These are phyloP conservation scores for Camptogramma bilineatum DNA, from an alignment of 2,888 invertebrate species.

Conservation along the genomic window DNA sequence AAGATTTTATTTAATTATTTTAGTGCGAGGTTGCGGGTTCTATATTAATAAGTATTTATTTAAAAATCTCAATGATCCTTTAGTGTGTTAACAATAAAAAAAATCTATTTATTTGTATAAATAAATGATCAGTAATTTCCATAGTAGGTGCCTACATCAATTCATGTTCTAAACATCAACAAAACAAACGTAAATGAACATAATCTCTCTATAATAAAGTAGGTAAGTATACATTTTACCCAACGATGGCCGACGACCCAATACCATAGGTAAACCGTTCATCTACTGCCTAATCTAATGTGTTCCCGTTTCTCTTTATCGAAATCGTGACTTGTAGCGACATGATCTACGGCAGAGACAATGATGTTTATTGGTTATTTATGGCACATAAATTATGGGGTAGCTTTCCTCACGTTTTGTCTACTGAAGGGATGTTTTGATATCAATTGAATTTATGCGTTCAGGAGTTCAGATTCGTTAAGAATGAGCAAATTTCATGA, in stretches of 20 bases:
- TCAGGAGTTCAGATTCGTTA: constrained; percentile 2
- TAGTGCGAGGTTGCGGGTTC: too few relatives aligned
- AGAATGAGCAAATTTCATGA: constrained; percentile 3
- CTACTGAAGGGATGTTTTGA: constrained; percentile 23
- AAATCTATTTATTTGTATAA: too few relatives aligned
- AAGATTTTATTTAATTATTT: too few relatives aligned
- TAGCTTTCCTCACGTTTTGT: constrained; percentile 18
- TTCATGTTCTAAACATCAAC: too few relatives aligned
- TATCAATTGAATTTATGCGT: constrained; percentile 27
- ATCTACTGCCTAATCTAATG: constrained; percentile 60
- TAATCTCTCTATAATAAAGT: too few relatives aligned
- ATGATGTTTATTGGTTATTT: constrained; percentile 50
- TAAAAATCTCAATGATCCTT: too few relatives aligned
- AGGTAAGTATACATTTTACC: too few relatives aligned
- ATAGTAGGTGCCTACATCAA: too few relatives aligned
- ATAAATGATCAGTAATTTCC: too few relatives aligned
- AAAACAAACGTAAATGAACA: too few relatives aligned
- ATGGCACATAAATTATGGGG: constrained; percentile 47
- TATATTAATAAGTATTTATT: too few relatives aligned
- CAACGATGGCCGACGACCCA: constrained; percentile 38
- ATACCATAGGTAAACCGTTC: constrained; percentile 57
- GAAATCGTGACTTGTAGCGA: constrained; percentile 72
- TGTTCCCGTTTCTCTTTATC: constrained; percentile 69
- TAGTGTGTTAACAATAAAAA: too few relatives aligned
- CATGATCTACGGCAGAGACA: constrained; percentile 43